Conservation (phyloP, 1,140 invertebrate genomes). For the Pentalonia nigronervosa region DNA sequence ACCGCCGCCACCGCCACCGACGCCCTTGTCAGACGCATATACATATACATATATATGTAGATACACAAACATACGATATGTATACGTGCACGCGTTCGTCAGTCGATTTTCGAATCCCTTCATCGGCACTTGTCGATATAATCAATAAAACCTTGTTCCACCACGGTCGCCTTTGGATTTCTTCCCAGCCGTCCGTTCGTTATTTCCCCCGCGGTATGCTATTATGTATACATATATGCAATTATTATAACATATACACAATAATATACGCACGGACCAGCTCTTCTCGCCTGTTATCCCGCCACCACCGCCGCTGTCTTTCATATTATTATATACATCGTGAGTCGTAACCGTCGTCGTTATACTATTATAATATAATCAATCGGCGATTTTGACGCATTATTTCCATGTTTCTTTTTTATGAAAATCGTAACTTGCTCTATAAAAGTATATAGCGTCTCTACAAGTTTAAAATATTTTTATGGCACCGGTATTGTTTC, state of each 20-base stretch:
- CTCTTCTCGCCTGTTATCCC: not conserved
- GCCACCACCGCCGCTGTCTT: not conserved
- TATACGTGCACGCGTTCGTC: conserved; percentile 25
- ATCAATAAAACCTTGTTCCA: conserved; percentile 25
- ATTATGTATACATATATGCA: not conserved
- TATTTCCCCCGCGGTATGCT: not conserved
- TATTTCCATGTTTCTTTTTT: not conserved
- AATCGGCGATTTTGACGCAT: not conserved
- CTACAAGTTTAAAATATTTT: not conserved
- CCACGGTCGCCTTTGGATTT: conserved; percentile 30
- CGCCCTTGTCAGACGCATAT: conserved; percentile 30
- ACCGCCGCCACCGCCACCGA: conserved; percentile 2
- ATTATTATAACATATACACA: not conserved
- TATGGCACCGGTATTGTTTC: not conserved
- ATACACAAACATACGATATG: not conserved
- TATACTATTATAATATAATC: not conserved
- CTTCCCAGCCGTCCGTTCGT: not conserved
- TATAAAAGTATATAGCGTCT: not conserved
- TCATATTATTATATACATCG: not conserved
- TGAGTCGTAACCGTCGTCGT: not conserved
- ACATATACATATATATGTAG: too few species aligned
- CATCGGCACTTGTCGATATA: conserved; percentile 53
- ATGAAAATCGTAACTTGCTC: not conserved
- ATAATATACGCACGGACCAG: not conserved
- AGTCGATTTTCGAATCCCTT: conserved; percentile 51